phyloP scores from a whole-genome alignment of 1,140 invertebrate species.

The Forficula auricularia region DNA sequence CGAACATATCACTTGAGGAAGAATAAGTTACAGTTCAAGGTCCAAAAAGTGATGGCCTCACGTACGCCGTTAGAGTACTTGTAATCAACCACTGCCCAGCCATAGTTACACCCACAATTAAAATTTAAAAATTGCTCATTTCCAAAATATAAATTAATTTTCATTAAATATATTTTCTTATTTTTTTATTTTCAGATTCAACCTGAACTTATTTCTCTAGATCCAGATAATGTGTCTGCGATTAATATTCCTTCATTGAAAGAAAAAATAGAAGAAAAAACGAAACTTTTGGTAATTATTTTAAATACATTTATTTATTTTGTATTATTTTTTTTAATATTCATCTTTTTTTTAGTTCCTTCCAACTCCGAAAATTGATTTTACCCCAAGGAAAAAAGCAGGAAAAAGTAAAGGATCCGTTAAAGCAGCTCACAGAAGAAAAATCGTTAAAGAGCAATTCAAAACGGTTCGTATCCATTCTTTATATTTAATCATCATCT shows the following conservation, averaged over 20 bases:
- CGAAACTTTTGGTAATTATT: slow-evolving; percentile 42
- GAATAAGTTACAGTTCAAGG: too few species aligned
- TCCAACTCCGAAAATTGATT: slow-evolving; percentile 58
- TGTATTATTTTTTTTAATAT: slow-evolving; percentile 13
- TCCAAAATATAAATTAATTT: too few species aligned
- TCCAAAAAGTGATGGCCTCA: too few species aligned
- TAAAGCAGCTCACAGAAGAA: slow-evolving; percentile 55
- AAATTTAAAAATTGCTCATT: too few species aligned
- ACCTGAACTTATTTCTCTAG: slow-evolving; percentile 77
- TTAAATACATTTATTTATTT: slow-evolving; percentile 12
- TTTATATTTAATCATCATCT: neutral
- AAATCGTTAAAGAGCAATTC: slow-evolving; percentile 50
- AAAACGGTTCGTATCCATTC: slow-evolving; percentile 43
- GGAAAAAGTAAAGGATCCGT: slow-evolving; percentile 62
- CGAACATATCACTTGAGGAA: too few species aligned
- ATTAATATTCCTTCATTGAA: slow-evolving; percentile 60
- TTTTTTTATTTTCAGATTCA: too few species aligned
- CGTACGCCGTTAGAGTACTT: too few species aligned
- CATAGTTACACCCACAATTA: too few species aligned
- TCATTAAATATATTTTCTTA: too few species aligned
- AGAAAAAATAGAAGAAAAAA: slow-evolving; percentile 63
- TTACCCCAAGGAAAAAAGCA: slow-evolving; percentile 51
- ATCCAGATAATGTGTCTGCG: slow-evolving; percentile 56
- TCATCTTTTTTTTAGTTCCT: slow-evolving; percentile 40
- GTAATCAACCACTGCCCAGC: too few species aligned